Evolutionary conservation across 2,797 vertebrate species (phyloP), one percentile per base, ranked within the genome.

Genomic region (Onychomys leucogaster): DNA sequence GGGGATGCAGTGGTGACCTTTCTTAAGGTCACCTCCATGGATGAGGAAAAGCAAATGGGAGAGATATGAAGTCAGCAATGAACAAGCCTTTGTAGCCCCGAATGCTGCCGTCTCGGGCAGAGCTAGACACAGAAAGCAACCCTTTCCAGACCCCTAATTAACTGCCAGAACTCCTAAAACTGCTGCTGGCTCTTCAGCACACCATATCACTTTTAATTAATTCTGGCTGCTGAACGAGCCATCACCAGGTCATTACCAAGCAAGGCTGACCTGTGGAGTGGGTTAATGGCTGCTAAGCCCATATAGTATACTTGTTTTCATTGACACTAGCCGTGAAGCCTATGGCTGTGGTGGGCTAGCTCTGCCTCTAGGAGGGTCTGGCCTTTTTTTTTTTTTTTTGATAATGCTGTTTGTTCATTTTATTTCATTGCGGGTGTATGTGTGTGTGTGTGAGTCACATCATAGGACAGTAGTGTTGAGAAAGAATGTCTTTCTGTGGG

Each of bases 111-210:
- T 23, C 21, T 71, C 13, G 3, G 14, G 46, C 49, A 32, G 57
- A 69, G 65, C 76, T 17, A 46, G 55, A 87, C 43, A 89, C 78
- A 14, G 61, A 69, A 57, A 23, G 29, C 76, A 75, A 63, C 55
- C 80, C 34, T 91, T 77, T 25, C 57, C 69, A 85, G 95, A 93
- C 76, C 80, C 75, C 92, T 93, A 67, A 94, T 91, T 96, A 97
- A 94, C 75, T 89, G 10, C 84, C n/a, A 63, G 41, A 75, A 80
- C 63, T 77, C 85, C 59, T 61, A 29, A 87, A 80, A 67, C 76
- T 67, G 80, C 95, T 81, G 9, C 57, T 93, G 78, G 86, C 89
- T 76, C 37, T 88, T 90, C 63, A 25, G 55, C 81, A 34, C 14
- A 12, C 29, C 0, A 0, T 67, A n/a, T 41, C 23, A 13, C 27